phyloP scores from a whole-genome alignment of 2,113 vertebrate species.

The Pimephales promelas region DNA sequence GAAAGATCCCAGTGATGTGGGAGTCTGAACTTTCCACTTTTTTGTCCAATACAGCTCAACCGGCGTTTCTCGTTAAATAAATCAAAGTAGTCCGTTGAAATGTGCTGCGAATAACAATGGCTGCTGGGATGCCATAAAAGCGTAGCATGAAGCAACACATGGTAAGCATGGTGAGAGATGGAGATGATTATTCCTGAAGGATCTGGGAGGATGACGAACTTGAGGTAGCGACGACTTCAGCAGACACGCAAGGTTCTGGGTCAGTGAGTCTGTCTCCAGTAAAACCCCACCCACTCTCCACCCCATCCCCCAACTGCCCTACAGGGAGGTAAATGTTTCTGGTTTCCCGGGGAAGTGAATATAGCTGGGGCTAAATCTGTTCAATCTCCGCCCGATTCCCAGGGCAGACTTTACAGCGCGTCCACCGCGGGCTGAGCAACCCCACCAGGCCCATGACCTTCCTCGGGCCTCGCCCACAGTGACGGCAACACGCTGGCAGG shows the following conservation, averaged over 20 bases:
- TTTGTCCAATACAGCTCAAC: not conserved
- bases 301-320: constrained; percentile 48
- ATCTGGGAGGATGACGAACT: not conserved
- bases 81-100: constrained; percentile 6
- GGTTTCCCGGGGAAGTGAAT: constrained; percentile 62
- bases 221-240: not conserved
- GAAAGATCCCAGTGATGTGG: not conserved
- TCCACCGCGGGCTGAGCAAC: not conserved
- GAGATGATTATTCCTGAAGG: constrained; percentile 12
- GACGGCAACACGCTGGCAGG: constrained; percentile 41
- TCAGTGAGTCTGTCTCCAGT: constrained; percentile 28
- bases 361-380: constrained; percentile 49
- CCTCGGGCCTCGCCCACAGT: constrained; percentile 60
- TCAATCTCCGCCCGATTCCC: constrained; percentile 40
- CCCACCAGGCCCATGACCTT: constrained; percentile 59
- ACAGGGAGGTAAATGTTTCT: constrained; percentile 56
- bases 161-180: not conserved
- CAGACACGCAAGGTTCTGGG: constrained; percentile 4
- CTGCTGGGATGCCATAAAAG: constrained; percentile 12
- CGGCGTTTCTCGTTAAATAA: constrained; percentile 25
- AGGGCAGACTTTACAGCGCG: constrained; percentile 37
- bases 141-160: constrained; percentile 2
- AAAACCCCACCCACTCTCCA: constrained; percentile 10
- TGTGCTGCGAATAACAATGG: not conserved
- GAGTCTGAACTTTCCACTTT: not conserved